Conservation (phyloP, 2,888 invertebrate genomes). For the Spatulosminthurus flaviceps region DNA sequence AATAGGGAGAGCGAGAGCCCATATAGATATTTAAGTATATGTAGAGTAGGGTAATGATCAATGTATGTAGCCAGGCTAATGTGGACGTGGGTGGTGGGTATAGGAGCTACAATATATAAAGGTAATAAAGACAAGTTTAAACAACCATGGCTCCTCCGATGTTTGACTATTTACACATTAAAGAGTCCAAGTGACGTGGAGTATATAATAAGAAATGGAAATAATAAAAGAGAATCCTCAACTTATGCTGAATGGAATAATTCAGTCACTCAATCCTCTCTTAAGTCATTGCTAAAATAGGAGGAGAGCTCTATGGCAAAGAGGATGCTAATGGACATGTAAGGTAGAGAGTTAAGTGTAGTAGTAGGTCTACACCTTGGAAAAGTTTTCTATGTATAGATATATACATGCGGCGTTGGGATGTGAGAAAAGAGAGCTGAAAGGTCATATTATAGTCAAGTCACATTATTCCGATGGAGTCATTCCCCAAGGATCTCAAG, state of each 20-base stretch:
- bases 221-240: conserved; percentile 10
- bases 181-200: background rate
- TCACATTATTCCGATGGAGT: conserved; percentile 41
- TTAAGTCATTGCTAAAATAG: conserved; percentile 2
- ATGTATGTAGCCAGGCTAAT: too few relatives aligned
- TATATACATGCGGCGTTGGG: background rate
- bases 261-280: too few relatives aligned
- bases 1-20: too few relatives aligned
- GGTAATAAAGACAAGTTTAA: too few relatives aligned
- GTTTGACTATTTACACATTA: conserved; percentile 18
- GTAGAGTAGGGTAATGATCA: too few relatives aligned
- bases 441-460: conserved; percentile 27
- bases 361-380: background rate
- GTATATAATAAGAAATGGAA: conserved; percentile 12
- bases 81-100: background rate
- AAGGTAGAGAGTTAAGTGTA: background rate
- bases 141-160: conserved; percentile 10
- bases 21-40: too few relatives aligned
- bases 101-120: background rate
- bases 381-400: background rate
- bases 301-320: background rate
- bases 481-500: conserved; percentile 29
- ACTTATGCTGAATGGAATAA: conserved; percentile 2
- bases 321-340: background rate
- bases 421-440: background rate